Percentiles rank a stretch among this genome's conserved stretches.
These are phyloP conservation scores for Augochlora pura DNA, from an alignment of 1,140 invertebrate species.

Conservation along the genomic window DNA sequence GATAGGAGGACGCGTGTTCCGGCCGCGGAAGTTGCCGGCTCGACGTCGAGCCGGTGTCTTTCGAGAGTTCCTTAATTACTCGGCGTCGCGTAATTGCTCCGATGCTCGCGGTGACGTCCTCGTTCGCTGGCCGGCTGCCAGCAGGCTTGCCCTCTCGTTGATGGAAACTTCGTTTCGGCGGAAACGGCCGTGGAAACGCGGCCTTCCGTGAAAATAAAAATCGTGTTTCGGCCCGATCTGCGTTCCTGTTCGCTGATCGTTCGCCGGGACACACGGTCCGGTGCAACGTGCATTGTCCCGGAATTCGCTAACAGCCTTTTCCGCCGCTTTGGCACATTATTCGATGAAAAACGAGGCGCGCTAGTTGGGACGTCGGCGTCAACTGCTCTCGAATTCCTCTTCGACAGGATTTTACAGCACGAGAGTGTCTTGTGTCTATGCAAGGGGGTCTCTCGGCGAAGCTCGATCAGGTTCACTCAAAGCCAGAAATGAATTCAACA, in stretches of 20 bases:
- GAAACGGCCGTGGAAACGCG: slow-evolving; percentile 1
- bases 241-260: not conserved
- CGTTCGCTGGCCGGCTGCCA: not conserved
- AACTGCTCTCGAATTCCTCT: too few species aligned
- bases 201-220: slow-evolving; percentile 22
- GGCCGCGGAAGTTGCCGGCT: not conserved
- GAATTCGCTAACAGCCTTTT: not conserved
- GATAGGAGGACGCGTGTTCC: too few species aligned
- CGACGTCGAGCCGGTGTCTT: not conserved
- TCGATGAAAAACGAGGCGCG: not conserved
- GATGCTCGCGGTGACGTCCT: not conserved
- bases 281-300: not conserved
- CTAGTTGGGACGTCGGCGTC: too few species aligned
- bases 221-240: not conserved
- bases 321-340: not conserved
- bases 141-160: too few species aligned
- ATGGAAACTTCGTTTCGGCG: not conserved
- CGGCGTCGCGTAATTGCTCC: not conserved
- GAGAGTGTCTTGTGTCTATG: too few species aligned
- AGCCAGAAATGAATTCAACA: too few species aligned
- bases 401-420: too few species aligned
- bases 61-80: slow-evolving; percentile 9
- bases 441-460: too few species aligned
- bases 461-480: too few species aligned
- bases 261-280: not conserved